Base-by-base conservation (phyloP, 1,140 invertebrate genomes). In the Diprion similis region DNA sequence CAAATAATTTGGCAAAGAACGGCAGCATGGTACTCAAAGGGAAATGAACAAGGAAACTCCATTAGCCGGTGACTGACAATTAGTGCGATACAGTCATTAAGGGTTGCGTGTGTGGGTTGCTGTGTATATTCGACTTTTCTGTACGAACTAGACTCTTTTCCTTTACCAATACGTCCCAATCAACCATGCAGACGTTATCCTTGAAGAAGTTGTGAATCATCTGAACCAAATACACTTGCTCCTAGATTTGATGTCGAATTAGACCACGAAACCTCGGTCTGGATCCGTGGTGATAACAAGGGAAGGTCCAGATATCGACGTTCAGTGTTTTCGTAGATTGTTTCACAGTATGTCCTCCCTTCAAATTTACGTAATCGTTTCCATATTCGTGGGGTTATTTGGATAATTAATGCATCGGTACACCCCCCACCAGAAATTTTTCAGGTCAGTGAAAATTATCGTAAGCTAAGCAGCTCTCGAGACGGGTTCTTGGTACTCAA, bases 1-100 rank as follows among this genome's bases (percentile, higher is more conserved):
- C n/a, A 17, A 59, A 59, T 59, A 59, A 59, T 59, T 59, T 59
- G 8, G n/a, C 11, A 37, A 8, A 3, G 11, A 59, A 8, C 51
- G 11, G 3, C 2, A 59, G 51, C 11, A 11, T 59, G 51, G 51
- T 17, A 59, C 51, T 59, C 0, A 59, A 59, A 3, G 51, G n/a
- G n/a, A 59, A 17, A 15, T 0, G 48, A 70, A 78, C 73, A 76
- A 79, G 71, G 1, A 69, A 75, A 73, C 70, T 74, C 64, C 68
- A 76, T 81, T 77, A 78, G 71, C 64, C 45, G 13, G 37, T 45
- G 18, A 68, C 15, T 68, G 17, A 45, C 17, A 19, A 71, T 68
- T 8, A 48, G 68, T 69, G 47, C 59, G 69, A 6, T 37, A 65
- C 37, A 15, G 19, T 15, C 11, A 66, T 7, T 18, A 73, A 17